Percentiles rank a stretch among this genome's conserved stretches.
phyloP scores from a whole-genome alignment of 2,888 invertebrate species.

The Cheilosia urbana region DNA sequence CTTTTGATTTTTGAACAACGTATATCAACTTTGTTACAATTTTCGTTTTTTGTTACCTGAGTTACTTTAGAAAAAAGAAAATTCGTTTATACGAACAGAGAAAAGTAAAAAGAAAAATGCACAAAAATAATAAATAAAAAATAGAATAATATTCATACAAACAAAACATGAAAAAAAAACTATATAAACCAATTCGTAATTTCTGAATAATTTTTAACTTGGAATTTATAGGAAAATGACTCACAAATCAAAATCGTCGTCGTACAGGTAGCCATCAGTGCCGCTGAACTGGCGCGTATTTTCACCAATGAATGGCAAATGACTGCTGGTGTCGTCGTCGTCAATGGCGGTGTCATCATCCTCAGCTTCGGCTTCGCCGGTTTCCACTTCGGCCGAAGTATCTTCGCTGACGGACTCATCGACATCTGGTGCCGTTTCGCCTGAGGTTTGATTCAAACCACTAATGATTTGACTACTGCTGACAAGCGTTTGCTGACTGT shows the following conservation, averaged over 20 bases:
- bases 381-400: slow-evolving; percentile 68
- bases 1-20: slow-evolving; percentile 20
- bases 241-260: slow-evolving; percentile 83
- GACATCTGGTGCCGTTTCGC: slow-evolving; percentile 59
- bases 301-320: slow-evolving; percentile 75
- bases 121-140: slow-evolving; percentile 49
- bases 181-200: slow-evolving; percentile 26
- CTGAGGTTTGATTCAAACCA: slow-evolving; percentile 54
- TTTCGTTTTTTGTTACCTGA: slow-evolving; percentile 53
- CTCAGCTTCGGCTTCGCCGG: slow-evolving; percentile 76
- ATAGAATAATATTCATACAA: slow-evolving; percentile 61
- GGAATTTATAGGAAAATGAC: slow-evolving; percentile 77
- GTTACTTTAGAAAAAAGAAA: slow-evolving; percentile 46
- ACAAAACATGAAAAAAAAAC: slow-evolving; percentile 56
- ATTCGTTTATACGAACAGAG: slow-evolving; percentile 42
- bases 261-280: slow-evolving; percentile 81
- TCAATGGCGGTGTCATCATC: slow-evolving; percentile 78
- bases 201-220: slow-evolving; percentile 40
- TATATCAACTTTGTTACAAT: slow-evolving; percentile 51
- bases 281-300: slow-evolving; percentile 78
- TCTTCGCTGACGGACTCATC: slow-evolving; percentile 75
- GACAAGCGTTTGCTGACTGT: slow-evolving; percentile 63
- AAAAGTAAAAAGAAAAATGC: slow-evolving; percentile 40
- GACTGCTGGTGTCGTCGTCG: slow-evolving; percentile 77
- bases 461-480: slow-evolving; percentile 69